phyloP scores from a whole-genome alignment of 2,113 vertebrate genomes.

The Sitta europaea region DNA sequence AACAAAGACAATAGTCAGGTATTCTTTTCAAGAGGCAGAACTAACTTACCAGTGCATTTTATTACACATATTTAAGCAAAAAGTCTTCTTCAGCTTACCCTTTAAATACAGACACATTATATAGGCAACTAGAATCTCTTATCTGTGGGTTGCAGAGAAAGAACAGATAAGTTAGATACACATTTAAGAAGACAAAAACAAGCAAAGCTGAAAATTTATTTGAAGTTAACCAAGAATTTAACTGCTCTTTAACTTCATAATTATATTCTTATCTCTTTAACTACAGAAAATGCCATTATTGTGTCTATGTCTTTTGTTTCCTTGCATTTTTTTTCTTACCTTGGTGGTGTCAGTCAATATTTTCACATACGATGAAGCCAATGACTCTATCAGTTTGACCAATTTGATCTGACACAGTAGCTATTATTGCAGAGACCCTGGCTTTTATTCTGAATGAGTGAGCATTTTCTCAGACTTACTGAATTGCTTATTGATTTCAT shows the following conservation, averaged over 20 bases:
- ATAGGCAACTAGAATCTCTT: background rate
- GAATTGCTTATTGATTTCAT: background rate
- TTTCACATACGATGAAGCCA: background rate
- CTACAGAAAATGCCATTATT: background rate
- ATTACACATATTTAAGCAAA: background rate
- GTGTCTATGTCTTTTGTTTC: background rate
- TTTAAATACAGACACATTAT: background rate
- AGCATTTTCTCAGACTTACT: background rate
- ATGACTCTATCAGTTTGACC: background rate
- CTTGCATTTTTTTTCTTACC: background rate
- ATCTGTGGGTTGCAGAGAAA: background rate
- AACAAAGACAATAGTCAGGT: background rate
- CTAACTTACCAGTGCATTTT: background rate
- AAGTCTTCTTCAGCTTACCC: background rate
- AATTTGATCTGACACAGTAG: background rate
- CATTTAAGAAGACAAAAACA: background rate
- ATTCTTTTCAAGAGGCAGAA: background rate
- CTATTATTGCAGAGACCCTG: background rate
- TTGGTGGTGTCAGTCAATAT: background rate
- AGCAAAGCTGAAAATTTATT: background rate
- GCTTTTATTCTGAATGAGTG: background rate
- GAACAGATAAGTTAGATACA: background rate
- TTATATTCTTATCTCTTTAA: background rate
- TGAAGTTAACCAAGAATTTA: background rate
- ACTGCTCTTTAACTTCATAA: background rate